phyloP scores from a whole-genome alignment of 2,888 invertebrate genomes.

The Cyclophora albipunctata region DNA sequence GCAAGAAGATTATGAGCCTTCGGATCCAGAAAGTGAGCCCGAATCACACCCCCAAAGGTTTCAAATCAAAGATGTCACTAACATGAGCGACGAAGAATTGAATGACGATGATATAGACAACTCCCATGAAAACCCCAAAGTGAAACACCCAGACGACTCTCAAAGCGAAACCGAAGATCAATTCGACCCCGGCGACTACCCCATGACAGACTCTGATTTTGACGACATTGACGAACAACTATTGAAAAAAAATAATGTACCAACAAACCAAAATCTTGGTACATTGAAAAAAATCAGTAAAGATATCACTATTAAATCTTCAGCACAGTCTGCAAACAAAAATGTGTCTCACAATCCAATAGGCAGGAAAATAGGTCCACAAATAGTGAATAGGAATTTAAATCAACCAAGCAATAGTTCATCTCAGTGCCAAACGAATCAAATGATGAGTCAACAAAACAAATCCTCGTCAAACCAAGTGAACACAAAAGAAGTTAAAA shows the following conservation, averaged over 20 bases:
- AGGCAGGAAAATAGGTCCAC: conserved; percentile 26
- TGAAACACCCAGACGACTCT: conserved; percentile 44
- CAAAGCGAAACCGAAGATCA: conserved; percentile 25
- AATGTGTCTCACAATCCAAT: conserved; percentile 12
- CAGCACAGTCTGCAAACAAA: conserved; percentile 2
- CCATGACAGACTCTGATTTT: conserved; percentile 35
- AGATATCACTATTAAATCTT: conserved; percentile 38
- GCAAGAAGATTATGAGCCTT: conserved; percentile 11
- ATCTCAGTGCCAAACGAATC: conserved; percentile 1
- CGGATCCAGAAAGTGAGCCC: conserved; percentile 31
- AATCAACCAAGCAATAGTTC: conserved; percentile 25
- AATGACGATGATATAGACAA: conserved; percentile 16
- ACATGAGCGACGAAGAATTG: conserved; percentile 31
- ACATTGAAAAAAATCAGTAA: conserved; percentile 44
- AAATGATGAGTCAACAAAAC: conserved; percentile 27
- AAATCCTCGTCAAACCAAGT: conserved; percentile 39
- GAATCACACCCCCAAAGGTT: conserved; percentile 36
- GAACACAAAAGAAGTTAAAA: conserved; percentile 50
- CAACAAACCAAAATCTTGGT: conserved; percentile 27
- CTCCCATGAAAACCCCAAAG: conserved; percentile 26
- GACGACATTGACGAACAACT: conserved; percentile 28
- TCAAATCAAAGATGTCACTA: conserved; percentile 49
- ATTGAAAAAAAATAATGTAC: conserved; percentile 15
- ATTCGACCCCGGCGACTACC: not conserved
- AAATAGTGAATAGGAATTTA: conserved; percentile 32